Evolutionary conservation across 2,888 invertebrate species (phyloP).

Genomic region (Tethea ocularis): DNA sequence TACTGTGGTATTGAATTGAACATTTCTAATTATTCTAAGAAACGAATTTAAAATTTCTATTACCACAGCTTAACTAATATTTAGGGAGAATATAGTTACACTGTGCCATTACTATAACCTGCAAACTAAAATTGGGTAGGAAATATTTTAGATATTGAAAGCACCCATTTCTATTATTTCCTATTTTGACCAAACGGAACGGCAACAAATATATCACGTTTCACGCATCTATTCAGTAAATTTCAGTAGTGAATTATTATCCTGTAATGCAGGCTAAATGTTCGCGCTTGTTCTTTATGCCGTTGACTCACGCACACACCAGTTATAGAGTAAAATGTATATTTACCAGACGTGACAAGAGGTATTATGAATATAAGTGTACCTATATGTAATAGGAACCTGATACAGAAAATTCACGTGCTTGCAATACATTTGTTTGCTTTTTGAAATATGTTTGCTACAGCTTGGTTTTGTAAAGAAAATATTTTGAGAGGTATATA

Average conservation of each 20-base stretch:
- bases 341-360: conserved; percentile 20
- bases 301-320: conserved; percentile 63
- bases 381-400: too few species aligned
- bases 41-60: too few species aligned
- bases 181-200: conserved; percentile 28
- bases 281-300: conserved; percentile 75
- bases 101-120: too few species aligned
- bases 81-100: too few species aligned
- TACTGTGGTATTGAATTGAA: too few species aligned
- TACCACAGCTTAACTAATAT: too few species aligned
- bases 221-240: conserved; percentile 64
- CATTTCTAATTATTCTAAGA: too few species aligned
- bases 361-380: not conserved
- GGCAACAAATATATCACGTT: conserved; percentile 64
- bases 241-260: conserved; percentile 69
- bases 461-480: not conserved
- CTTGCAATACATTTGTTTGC: not conserved
- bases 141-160: not conserved
- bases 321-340: conserved; percentile 6
- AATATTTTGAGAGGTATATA: not conserved
- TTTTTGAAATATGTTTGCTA: conserved; percentile 1
- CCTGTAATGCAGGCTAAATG: conserved; percentile 68
- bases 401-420: not conserved
- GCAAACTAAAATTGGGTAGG: not conserved
- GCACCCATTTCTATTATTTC: conserved; percentile 6